phyloP scores from a whole-genome alignment of 2,797 vertebrate species.

The Gallinago stenura region DNA sequence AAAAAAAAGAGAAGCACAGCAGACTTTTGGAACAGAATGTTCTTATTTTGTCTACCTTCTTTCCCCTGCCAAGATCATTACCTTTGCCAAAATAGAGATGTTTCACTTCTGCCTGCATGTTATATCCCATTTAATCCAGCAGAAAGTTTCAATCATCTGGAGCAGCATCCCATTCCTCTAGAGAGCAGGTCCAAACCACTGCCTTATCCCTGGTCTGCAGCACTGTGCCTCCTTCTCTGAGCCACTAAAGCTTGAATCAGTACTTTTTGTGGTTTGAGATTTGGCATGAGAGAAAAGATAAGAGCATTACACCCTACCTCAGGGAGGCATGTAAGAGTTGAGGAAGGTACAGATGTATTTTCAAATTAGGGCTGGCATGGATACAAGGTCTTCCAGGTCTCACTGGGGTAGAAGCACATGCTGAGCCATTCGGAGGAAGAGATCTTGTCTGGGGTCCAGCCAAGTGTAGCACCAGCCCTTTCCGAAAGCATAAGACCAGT shows the following conservation, averaged over 20 bases:
- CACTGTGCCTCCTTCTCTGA: not conserved
- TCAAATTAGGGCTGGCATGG: not conserved
- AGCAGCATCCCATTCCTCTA: not conserved
- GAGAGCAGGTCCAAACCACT: not conserved
- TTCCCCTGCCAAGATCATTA: not conserved
- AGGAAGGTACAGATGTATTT: not conserved
- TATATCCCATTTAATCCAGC: not conserved
- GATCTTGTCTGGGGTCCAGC: not conserved
- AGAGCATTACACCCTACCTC: constrained; percentile 1
- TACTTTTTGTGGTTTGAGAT: constrained; percentile 10
- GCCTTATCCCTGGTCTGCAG: not conserved
- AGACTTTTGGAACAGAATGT: not conserved
- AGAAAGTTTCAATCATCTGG: not conserved
- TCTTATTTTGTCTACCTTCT: not conserved
- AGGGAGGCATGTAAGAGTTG: not conserved
- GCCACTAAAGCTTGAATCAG: not conserved
- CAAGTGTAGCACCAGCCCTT: not conserved
- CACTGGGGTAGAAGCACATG: not conserved
- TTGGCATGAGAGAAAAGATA: not conserved
- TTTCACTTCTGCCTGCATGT: not conserved
- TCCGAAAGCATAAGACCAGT: not conserved
- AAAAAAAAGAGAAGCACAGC: not conserved
- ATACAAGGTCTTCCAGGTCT: not conserved
- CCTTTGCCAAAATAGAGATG: not conserved
- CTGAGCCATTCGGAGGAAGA: not conserved